Evolutionary conservation across 2,888 invertebrate genomes (phyloP).

Genomic region (Drosophila bunnanda): DNA sequence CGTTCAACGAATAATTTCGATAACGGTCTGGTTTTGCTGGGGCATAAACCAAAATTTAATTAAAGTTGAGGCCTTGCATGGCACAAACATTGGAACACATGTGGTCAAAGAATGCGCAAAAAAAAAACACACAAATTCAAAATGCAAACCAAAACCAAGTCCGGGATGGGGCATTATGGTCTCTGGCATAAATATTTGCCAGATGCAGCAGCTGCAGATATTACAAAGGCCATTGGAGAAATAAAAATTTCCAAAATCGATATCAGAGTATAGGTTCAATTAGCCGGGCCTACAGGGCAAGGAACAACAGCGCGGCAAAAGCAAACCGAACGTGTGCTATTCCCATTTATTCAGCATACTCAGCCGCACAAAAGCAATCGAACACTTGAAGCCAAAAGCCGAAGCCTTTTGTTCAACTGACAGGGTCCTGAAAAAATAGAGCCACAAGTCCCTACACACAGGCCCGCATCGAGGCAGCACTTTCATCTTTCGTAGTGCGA

Average conservation of each 20-base stretch:
- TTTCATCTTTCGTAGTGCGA: constrained; percentile 33
- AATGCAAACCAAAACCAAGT: constrained; percentile 33
- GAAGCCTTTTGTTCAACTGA: constrained; percentile 48
- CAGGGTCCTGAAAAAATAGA: constrained; percentile 33
- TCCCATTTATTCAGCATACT: constrained; percentile 29
- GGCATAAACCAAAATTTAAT: constrained; percentile 37
- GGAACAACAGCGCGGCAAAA: constrained; percentile 11
- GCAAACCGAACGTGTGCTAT: constrained; percentile 42
- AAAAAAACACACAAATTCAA: constrained; percentile 23
- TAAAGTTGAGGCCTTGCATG: constrained; percentile 36
- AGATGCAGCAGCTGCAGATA: constrained; percentile 48
- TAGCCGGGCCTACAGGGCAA: constrained; percentile 19
- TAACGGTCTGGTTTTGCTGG: neutral
- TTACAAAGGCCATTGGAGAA: constrained; percentile 17
- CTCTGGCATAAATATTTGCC: constrained; percentile 62
- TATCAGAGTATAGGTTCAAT: constrained; percentile 32
- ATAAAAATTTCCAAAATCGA: constrained; percentile 19
- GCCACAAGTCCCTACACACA: constrained; percentile 26
- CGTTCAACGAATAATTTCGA: constrained; percentile 3
- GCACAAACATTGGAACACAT: neutral
- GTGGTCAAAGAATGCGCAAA: constrained; percentile 3
- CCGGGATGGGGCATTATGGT: constrained; percentile 1
- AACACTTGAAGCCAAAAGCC: constrained; percentile 37
- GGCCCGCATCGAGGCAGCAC: constrained; percentile 25
- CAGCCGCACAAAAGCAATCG: constrained; percentile 28